phyloP scores from a whole-genome alignment of 2,797 vertebrate genomes.

The Pachyuromys duprasi region DNA sequence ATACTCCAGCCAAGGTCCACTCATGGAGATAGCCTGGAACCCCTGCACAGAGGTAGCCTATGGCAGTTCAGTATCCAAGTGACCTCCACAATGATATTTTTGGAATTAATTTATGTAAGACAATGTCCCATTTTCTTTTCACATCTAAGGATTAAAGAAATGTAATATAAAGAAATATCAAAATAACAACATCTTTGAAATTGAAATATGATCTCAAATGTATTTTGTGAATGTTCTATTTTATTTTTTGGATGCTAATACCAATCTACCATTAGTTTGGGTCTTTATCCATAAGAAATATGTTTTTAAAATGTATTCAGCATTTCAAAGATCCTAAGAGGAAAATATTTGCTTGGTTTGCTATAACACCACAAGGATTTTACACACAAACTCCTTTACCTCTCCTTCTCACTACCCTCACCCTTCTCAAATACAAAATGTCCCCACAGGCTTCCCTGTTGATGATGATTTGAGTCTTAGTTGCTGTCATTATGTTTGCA shows the following conservation, averaged over 20 bases:
- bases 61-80: no score
- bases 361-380: neutral
- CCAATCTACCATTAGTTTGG: neutral
- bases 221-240: neutral
- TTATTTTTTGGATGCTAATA: neutral
- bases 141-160: neutral
- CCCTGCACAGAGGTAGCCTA: no score
- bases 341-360: neutral
- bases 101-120: slow-evolving; percentile 10
- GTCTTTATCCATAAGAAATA: neutral
- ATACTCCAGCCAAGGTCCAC: no score
- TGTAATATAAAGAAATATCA: neutral
- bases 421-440: neutral
- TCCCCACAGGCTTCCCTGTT: neutral
- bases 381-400: neutral
- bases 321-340: neutral
- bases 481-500: neutral
- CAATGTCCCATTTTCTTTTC: neutral
- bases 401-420: neutral
- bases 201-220: neutral
- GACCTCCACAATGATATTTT: neutral
- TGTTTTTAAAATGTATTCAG: neutral
- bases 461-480: neutral
- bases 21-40: no score
- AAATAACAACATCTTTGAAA: neutral